Percentiles rank a stretch among this genome's conserved stretches.
Conservation (phyloP, 2,797 vertebrate species). For the Sebastes diaconus region DNA sequence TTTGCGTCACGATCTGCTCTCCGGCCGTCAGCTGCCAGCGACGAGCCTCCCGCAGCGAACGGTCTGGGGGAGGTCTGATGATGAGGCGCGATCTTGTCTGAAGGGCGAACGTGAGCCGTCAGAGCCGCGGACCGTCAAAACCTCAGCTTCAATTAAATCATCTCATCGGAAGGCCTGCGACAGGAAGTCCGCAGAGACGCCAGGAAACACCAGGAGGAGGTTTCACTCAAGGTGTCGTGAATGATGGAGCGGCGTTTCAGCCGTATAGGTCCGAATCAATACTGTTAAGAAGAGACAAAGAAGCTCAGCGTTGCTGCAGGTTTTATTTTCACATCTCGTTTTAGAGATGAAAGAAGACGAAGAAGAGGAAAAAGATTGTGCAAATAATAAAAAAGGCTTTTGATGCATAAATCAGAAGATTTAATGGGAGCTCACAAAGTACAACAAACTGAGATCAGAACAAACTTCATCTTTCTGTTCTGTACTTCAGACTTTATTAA, state of each 20-base stretch:
- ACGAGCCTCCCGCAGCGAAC: conserved; percentile 10
- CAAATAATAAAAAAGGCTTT: not conserved
- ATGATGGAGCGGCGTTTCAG: not conserved
- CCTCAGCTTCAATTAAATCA: conserved; percentile 19
- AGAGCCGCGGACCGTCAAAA: not conserved
- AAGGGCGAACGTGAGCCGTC: not conserved
- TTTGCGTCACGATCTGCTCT: conserved; percentile 8
- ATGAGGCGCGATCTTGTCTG: conserved; percentile 33
- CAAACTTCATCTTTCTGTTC: not conserved
- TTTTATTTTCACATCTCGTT: not conserved
- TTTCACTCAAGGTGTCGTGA: not conserved
- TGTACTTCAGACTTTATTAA: not conserved
- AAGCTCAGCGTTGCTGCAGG: not conserved
- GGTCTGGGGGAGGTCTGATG: conserved; percentile 13
- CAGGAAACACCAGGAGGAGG: not conserved
- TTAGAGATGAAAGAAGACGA: not conserved
- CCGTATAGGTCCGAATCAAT: not conserved
- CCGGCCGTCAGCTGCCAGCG: not conserved
- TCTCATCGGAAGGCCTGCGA: not conserved
- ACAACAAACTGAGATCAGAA: not conserved
- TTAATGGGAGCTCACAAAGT: conserved; percentile 11
- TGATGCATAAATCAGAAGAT: conserved; percentile 26
- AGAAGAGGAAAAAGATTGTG: not conserved
- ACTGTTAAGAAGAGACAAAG: not conserved
- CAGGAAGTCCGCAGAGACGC: not conserved